phyloP scores from a whole-genome alignment of 2,888 invertebrate genomes.

The Troides aeacus region DNA sequence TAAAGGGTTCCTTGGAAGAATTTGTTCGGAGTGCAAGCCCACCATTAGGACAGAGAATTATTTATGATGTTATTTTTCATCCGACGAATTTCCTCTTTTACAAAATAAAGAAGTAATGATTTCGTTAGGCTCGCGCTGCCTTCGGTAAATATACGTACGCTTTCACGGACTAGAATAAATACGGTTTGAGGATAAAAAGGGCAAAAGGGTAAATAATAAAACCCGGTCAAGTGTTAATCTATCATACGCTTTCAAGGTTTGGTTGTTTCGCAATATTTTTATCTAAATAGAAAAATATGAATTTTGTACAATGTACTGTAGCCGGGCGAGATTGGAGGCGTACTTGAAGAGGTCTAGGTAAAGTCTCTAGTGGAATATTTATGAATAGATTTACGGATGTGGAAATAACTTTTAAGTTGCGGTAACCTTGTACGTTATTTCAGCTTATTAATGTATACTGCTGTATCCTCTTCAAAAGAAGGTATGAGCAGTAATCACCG shows the following conservation, averaged over 20 bases:
- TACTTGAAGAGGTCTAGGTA: background rate
- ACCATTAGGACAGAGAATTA: conserved; percentile 31
- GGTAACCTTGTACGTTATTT: background rate
- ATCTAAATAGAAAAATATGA: conserved; percentile 9
- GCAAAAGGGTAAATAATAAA: conserved; percentile 29
- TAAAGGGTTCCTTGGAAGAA: conserved; percentile 56
- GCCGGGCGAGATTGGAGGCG: background rate
- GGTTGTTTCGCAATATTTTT: conserved; percentile 6
- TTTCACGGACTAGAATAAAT: conserved; percentile 26
- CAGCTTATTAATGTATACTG: background rate
- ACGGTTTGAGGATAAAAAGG: conserved; percentile 25
- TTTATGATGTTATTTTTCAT: conserved; percentile 32
- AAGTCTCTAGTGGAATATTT: background rate
- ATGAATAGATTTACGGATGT: background rate
- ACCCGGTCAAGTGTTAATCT: conserved; percentile 29
- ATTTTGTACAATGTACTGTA: background rate
- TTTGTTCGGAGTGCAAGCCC: conserved; percentile 37
- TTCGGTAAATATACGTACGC: conserved; percentile 25
- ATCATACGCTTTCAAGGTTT: conserved; percentile 14
- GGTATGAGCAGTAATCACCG: no score
- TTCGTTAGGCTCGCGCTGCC: conserved; percentile 22
- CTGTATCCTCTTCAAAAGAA: no score
- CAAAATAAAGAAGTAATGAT: conserved; percentile 29
- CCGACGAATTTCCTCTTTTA: conserved; percentile 28
- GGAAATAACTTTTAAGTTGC: background rate